Evolutionary conservation across 2,797 vertebrate genomes (phyloP), one percentile per base, ranked within the genome.

Genomic region (Acrossocheilus wenchowensis): DNA sequence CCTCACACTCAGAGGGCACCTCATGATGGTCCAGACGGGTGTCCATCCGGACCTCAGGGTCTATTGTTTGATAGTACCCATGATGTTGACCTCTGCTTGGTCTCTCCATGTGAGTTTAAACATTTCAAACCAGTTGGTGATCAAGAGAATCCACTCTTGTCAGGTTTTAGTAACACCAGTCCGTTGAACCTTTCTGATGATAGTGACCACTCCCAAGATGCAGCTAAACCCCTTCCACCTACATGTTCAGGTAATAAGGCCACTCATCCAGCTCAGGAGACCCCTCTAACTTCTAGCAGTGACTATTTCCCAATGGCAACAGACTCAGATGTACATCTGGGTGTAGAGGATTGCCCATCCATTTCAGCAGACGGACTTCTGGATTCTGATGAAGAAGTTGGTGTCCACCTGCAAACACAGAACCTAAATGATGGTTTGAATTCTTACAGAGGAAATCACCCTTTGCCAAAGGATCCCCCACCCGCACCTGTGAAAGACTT

Each of bases 31-130:
- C 92, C 93, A 0, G 91, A 92, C 23, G 95, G 94, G 9, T 93
- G 92, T 8, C 92, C 94, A 0, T 85, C 89, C 0, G 91, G 91
- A 1, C 92, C 94, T 0, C 94, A 91, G 12, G 88, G 92, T 2
- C 91, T 94, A 34, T 94, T 96, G 19, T 95, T 97, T 0, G 95
- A 96, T 1, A 88, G 92, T 0, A 94, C 96, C 3, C 97, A 98
- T 0, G 97, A 98, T 0, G 98, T 99, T 85, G 98, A 99, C 90
- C 93, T 99, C 7, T 99, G 98, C 89, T 92, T 99, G 81, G 98
- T 99, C 88, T 99, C 98, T 0, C 98, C 98, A 4, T 99, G 98
- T 0, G 98, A 99, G 93, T 99, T 98, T 60, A 97, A 97, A 88
- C 98, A 99, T 89, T 96, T 97, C 85, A 99, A 98, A 89, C 92